These are phyloP conservation scores for Paramormyrops hopkinsi DNA, from an alignment of 2,797 vertebrate genomes.

Conservation along the genomic window DNA sequence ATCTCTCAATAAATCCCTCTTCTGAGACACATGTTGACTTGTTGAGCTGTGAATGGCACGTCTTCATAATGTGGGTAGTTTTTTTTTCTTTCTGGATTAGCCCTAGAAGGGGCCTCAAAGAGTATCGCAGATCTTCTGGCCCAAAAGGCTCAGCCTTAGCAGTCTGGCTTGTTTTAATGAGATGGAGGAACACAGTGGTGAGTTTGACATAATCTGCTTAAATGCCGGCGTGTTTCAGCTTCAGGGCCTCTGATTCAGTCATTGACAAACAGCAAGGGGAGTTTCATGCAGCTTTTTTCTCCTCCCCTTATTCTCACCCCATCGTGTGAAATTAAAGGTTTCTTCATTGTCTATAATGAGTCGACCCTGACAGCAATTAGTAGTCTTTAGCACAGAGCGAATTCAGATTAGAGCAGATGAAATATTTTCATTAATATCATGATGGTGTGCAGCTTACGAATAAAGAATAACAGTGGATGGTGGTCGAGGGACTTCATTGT, in stretches of 20 bases:
- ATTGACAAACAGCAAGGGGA: slow-evolving; percentile 27
- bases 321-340: slow-evolving; percentile 53
- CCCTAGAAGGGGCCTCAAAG: not conserved
- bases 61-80: not conserved
- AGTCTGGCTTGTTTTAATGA: slow-evolving; percentile 46
- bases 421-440: slow-evolving; percentile 44
- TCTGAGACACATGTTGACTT: not conserved
- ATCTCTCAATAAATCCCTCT: not conserved
- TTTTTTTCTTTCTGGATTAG: not conserved
- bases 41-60: not conserved
- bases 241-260: slow-evolving; percentile 28
- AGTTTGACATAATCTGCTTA: slow-evolving; percentile 42
- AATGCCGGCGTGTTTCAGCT: slow-evolving; percentile 44
- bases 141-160: slow-evolving; percentile 25
- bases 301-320: slow-evolving; percentile 26
- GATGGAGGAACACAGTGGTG: slow-evolving; percentile 31
- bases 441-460: slow-evolving; percentile 11
- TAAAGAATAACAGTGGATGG: not conserved
- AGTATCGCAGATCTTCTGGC: not conserved
- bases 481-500: slow-evolving; percentile 11
- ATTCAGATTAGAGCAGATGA: slow-evolving; percentile 46
- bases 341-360: slow-evolving; percentile 53
- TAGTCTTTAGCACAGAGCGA: slow-evolving; percentile 41
- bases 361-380: slow-evolving; percentile 55
- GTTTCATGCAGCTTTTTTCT: slow-evolving; percentile 24